Percentiles rank a stretch among this genome's conserved stretches.
phyloP scores from a whole-genome alignment of 1,140 invertebrate species.

The Dinoponera quadriceps region DNA sequence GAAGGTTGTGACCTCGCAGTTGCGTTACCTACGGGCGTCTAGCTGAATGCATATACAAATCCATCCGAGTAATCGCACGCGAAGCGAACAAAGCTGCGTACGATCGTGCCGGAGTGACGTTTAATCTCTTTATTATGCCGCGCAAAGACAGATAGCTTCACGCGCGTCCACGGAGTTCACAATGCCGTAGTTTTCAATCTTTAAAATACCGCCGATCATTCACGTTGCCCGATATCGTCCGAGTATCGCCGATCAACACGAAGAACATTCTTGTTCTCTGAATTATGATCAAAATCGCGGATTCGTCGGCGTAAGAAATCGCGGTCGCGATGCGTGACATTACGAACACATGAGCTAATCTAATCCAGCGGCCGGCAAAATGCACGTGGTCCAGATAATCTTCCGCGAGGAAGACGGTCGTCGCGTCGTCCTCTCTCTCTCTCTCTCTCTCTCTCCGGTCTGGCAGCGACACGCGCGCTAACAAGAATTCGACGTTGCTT shows the following conservation, averaged over 20 bases:
- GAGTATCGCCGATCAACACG: not conserved
- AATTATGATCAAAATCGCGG: not conserved
- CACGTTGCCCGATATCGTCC: not conserved
- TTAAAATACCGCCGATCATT: not conserved
- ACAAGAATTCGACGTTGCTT: conserved; percentile 53
- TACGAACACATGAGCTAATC: not conserved
- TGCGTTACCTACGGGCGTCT: not conserved
- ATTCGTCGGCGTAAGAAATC: not conserved
- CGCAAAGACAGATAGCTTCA: not conserved
- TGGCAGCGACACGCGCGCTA: not conserved
- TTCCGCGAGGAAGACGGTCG: conserved; percentile 2
- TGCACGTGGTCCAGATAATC: not conserved
- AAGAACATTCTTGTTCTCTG: not conserved
- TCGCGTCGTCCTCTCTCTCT: conserved; percentile 25
- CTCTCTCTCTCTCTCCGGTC: too few relatives aligned
- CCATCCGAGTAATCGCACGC: not conserved
- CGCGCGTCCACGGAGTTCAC: not conserved
- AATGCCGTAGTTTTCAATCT: not conserved
- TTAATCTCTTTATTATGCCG: not conserved
- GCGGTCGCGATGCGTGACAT: not conserved
- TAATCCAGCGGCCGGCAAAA: not conserved
- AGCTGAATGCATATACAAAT: conserved; percentile 14
- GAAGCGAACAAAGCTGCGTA: not conserved
- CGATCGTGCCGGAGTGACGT: not conserved
- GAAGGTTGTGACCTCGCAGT: conserved; percentile 34